phyloP scores from a whole-genome alignment of 2,888 invertebrate species.

The Hydraecia micacea region DNA sequence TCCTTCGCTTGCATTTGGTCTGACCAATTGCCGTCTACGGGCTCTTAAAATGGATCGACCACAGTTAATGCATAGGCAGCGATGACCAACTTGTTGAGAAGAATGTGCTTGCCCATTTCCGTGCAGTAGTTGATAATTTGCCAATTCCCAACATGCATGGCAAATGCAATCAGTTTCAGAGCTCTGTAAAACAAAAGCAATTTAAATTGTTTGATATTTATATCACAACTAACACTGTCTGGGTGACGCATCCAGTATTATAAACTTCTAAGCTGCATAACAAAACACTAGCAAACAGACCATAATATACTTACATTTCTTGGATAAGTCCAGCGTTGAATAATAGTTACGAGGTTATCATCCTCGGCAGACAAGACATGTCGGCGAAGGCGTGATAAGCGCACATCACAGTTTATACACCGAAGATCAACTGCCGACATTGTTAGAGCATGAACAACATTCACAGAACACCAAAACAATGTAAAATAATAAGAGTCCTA shows the following conservation, averaged over 20 bases:
- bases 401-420: too few species aligned
- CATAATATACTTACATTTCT: too few species aligned
- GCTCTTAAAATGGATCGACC: not conserved
- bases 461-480: not conserved
- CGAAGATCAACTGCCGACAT: too few species aligned
- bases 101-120: constrained; percentile 3
- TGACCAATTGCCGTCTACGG: not conserved
- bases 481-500: too few species aligned
- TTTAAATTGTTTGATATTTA: not conserved
- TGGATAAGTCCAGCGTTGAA: too few species aligned
- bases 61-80: not conserved
- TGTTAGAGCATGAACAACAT: not conserved
- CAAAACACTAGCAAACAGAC: not conserved
- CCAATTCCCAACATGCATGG: not conserved
- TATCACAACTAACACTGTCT: not conserved
- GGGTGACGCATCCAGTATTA: not conserved
- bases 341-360: too few species aligned
- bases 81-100: constrained; percentile 1
- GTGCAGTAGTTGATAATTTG: not conserved
- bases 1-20: not conserved
- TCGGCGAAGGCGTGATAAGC: too few species aligned
- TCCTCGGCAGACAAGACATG: too few species aligned
- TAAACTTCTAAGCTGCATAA: not conserved
- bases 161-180: constrained; percentile 1
- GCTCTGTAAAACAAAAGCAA: constrained; percentile 4